phyloP scores from a whole-genome alignment of 2,888 invertebrate genomes.

The Amphipoea lucens region DNA sequence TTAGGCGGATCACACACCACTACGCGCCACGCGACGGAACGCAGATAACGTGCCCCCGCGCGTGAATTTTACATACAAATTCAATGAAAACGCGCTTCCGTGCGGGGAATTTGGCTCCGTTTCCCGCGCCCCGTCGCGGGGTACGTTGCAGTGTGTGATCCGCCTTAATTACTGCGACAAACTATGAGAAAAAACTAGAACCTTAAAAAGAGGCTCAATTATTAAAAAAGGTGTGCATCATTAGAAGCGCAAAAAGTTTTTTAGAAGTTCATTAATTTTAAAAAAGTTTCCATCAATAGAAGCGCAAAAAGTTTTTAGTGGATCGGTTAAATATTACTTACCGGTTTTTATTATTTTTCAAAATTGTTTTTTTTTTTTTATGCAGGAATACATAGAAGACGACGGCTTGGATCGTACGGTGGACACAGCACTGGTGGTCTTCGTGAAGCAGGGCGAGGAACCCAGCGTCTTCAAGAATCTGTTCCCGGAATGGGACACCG shows the following conservation, averaged over 20 bases:
- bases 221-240: neutral
- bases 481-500: slow-evolving; percentile 94
- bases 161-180: neutral
- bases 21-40: too few species aligned
- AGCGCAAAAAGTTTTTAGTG: too few species aligned
- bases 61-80: too few species aligned
- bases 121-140: too few species aligned
- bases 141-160: too few species aligned
- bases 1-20: neutral
- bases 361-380: neutral
- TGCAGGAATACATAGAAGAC: slow-evolving; percentile 92
- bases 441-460: slow-evolving; percentile 94
- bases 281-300: too few species aligned
- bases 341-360: too few species aligned
- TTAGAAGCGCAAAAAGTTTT: neutral
- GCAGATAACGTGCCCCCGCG: too few species aligned
- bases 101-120: too few species aligned
- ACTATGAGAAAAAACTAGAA: neutral
- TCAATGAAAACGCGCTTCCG: too few species aligned
- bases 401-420: slow-evolving; percentile 92
- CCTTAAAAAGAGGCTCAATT: neutral
- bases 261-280: too few species aligned
- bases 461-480: slow-evolving; percentile 93
- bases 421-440: slow-evolving; percentile 92
- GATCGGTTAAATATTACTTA: too few species aligned